A percentile compares a stretch with the other conserved stretches of the same genome.
Evolutionary conservation across 2,113 vertebrate genomes (phyloP).

Genomic region (Rhinichthys klamathensis): DNA sequence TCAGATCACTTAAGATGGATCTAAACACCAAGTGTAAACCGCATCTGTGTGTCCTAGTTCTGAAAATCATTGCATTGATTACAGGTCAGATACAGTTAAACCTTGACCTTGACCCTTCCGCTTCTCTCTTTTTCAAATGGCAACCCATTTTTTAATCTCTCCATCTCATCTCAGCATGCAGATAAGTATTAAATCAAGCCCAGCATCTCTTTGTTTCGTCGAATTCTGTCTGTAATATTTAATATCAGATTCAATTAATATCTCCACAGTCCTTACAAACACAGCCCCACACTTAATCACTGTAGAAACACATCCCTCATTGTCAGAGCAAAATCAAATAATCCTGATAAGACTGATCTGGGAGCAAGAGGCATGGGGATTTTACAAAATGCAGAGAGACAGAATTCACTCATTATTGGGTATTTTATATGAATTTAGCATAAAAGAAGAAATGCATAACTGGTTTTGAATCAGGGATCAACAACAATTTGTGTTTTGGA

Average conservation of each 20-base stretch:
- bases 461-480: not conserved
- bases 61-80: not conserved
- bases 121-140: not conserved
- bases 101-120: not conserved
- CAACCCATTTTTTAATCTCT: not conserved
- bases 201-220: not conserved
- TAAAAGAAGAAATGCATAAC: not conserved
- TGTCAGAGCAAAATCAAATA: constrained; percentile 32
- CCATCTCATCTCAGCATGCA: constrained; percentile 22
- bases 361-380: not conserved
- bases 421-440: not conserved
- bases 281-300: constrained; percentile 1
- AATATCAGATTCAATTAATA: constrained; percentile 46
- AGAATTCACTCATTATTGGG: constrained; percentile 2
- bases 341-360: not conserved
- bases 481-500: not conserved
- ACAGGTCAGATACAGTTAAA: not conserved
- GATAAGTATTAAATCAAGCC: constrained; percentile 14
- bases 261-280: constrained; percentile 14
- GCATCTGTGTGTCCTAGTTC: not conserved
- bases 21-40: not conserved
- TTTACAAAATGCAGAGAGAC: not conserved
- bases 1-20: not conserved
- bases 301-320: constrained; percentile 31
- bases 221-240: constrained; percentile 25